phyloP scores from a whole-genome alignment of 2,888 invertebrate genomes.

The Habrosyne pyritoides region DNA sequence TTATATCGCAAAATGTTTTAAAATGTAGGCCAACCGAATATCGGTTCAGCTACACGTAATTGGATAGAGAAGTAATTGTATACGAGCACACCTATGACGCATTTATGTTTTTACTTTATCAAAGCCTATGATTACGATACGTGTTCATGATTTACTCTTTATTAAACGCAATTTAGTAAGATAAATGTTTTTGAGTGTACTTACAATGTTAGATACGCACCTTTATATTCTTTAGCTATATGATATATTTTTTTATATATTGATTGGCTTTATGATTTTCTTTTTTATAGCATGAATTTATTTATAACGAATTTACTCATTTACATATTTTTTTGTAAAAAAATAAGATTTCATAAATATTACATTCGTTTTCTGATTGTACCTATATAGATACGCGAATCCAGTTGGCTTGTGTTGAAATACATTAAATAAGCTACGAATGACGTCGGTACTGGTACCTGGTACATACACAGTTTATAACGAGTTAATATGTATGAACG shows the following conservation, averaged over 20 bases:
- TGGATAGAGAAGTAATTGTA: conserved; percentile 68
- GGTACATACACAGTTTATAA: conserved; percentile 19
- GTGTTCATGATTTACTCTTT: conserved; percentile 67
- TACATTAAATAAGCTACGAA: neutral
- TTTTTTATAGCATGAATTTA: too few species aligned
- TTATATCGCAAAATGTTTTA: conserved; percentile 64
- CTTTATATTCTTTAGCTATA: too few species aligned
- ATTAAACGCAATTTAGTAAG: conserved; percentile 66
- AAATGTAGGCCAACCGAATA: conserved; percentile 68
- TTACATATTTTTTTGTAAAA: neutral
- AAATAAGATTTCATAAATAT: neutral
- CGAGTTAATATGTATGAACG: conserved; percentile 23
- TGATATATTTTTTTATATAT: too few species aligned
- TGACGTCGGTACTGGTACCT: conserved; percentile 13
- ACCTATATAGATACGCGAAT: neutral
- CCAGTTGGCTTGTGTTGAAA: neutral
- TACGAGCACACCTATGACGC: conserved; percentile 64
- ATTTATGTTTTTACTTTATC: conserved; percentile 60
- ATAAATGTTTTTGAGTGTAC: conserved; percentile 51
- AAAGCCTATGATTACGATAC: conserved; percentile 65
- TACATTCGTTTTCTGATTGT: neutral
- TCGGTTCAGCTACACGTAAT: conserved; percentile 58
- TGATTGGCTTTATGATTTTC: too few species aligned
- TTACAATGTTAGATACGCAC: neutral
- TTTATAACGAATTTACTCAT: too few species aligned